Base-by-base conservation (phyloP, 1,140 invertebrate species). In the Sipha flava region DNA sequence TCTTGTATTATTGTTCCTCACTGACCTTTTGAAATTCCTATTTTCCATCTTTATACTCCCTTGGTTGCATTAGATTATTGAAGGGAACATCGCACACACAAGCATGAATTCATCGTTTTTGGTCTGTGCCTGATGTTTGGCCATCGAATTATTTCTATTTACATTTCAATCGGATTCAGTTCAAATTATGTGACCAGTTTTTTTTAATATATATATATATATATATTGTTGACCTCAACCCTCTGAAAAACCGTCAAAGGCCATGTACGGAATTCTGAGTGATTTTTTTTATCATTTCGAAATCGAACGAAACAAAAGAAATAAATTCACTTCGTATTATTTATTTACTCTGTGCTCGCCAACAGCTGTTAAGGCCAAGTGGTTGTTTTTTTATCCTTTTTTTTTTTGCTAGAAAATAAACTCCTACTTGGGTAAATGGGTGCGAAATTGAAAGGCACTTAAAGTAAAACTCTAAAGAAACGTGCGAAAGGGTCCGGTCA, bases 371-470 rank as follows among this genome's bases (percentile, higher is more conserved):
- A 52, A 77, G 73, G 49, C 73, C 73, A 59, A 77, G 73, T 57
- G 34, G 73, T 77, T 54, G 21, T 57, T 70, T 70, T 52, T 70
- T 54, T 77, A 59, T 37, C 16, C 72, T 43, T 77, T 77, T 47
- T 29, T 59, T 59, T 73, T 57, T 23, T 43, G 34, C 23, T 59
- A 18, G 23, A 59, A 77, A 77, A 77, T 77, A 77, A 77, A 77
- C 73, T 77, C 52, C 73, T 54, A 52, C 70, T 77, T 70, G 66
- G 49, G 49, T 77, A 77, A 77, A 77, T 77, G 73, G 73, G 52
- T 77, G 73, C 73, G 52, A 77, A 75, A 77, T 77, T 77, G 73
- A 77, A 77, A 77, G 73, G 73, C 73, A 77, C 73, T 77, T 77
- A 77, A 77, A 77, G 73, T 77, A 77, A 77, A 77, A 77, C 73